Conservation (phyloP, 2,113 vertebrate species). For the Brachionichthys hirsutus region DNA sequence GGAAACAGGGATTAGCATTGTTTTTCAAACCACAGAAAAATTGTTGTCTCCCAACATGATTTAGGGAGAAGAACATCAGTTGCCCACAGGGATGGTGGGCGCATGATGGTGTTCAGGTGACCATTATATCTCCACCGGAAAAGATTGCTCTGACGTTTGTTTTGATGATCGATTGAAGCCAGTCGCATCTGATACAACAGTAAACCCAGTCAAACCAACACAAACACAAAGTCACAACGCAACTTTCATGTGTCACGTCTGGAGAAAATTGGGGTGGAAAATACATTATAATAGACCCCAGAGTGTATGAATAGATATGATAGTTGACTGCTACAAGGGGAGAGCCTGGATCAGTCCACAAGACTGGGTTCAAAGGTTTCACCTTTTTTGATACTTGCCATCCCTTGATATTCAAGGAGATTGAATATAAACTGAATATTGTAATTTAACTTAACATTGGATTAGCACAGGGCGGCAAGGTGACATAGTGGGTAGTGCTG, state of each 20-base stretch:
- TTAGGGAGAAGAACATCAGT: conserved; percentile 35
- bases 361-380: background rate
- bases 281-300: conserved; percentile 1
- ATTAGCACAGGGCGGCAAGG: no score
- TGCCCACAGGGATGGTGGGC: conserved; percentile 58
- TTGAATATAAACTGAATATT: background rate
- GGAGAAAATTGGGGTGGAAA: conserved; percentile 1
- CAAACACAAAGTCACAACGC: no score
- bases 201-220: conserved; percentile 7
- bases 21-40: conserved; percentile 62
- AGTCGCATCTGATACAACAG: conserved; percentile 19
- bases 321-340: background rate
- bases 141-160: conserved; percentile 36
- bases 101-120: conserved; percentile 65
- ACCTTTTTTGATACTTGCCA: conserved; percentile 4
- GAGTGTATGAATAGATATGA: no score
- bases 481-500: no score
- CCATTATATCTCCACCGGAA: conserved; percentile 37
- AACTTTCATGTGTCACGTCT: no score
- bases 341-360: background rate
- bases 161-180: conserved; percentile 47
- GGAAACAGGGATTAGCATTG: conserved; percentile 65
- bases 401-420: conserved; percentile 3
- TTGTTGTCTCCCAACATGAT: conserved; percentile 37
- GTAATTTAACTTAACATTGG: no score